Evolutionary conservation across 2,888 invertebrate species (phyloP), one percentile per base, ranked within the genome.

Genomic region (Eucera pruinosa): DNA sequence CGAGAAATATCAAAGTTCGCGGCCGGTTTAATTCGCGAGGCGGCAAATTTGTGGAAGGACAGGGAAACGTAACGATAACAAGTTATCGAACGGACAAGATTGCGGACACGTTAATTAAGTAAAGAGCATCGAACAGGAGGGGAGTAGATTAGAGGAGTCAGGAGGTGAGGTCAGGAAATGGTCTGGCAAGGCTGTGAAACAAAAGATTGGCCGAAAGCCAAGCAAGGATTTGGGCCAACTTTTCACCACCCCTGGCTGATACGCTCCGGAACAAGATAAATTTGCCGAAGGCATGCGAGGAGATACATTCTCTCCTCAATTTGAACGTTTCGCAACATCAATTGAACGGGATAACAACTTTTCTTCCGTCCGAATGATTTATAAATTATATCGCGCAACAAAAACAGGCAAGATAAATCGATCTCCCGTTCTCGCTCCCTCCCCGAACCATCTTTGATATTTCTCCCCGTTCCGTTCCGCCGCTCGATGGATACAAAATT

Each of bases 201-300:
- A 72, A 73, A 58, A 79, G 61, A 54, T 80, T 87, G 88, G 86
- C 81, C 30, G 52, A 50, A 36, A 39, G 87, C 86, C 86, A 87
- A 69, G 18, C 30, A 41, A 65, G 70, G 68, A 84, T 83, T 75
- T 87, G 79, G 84, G 87, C 81, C 81, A 86, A 83, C 69, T 68
- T 66, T 65, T 61, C 70, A 47, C 45, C 67, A 70, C 48, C 33
- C 64, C 65, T 15, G 43, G 41, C 30, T 7, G 62, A 76, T 45
- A 68, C 55, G 27, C 20, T 18, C 45, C 39, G 48, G 62, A 65
- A 58, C 58, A 52, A 76, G 67, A 76, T 70, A 64, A 76, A 72
- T 70, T 68, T 36, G 20, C 20, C 11, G 11, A 7, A 23, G 25
- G 18, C 60, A 57, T 52, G 61, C 55, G 54, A 78, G 20, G 7